phyloP scores from a whole-genome alignment of 2,888 invertebrate genomes.

The Eupithecia insigniata region DNA sequence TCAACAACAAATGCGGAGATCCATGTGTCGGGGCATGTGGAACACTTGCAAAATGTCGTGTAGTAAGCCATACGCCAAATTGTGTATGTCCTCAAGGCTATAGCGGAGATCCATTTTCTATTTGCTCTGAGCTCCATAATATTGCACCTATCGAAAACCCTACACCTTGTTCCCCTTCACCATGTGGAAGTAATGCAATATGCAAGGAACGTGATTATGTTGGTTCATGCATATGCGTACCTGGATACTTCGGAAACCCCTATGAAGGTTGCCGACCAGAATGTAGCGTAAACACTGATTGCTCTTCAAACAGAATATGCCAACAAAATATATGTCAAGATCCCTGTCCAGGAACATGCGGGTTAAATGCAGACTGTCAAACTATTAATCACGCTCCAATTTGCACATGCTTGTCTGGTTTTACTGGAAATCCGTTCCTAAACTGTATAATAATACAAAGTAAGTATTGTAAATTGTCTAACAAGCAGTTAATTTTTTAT shows the following conservation, averaged over 20 bases:
- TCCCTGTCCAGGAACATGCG: constrained; percentile 91
- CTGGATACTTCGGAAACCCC: constrained; percentile 86
- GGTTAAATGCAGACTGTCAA: constrained; percentile 88
- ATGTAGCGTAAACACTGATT: constrained; percentile 89
- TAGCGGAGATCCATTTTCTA: constrained; percentile 89
- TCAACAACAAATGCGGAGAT: constrained; percentile 89
- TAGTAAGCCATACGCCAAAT: constrained; percentile 88
- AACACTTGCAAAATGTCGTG: constrained; percentile 87
- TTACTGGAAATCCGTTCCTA: constrained; percentile 85
- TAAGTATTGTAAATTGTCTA: constrained; percentile 50
- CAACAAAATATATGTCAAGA: constrained; percentile 89
- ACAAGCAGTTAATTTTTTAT: not conserved
- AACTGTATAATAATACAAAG: constrained; percentile 65
- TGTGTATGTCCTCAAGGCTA: constrained; percentile 87
- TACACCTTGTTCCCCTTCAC: constrained; percentile 87
- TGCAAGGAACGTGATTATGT: constrained; percentile 88
- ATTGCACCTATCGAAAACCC: constrained; percentile 66
- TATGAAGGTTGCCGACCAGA: constrained; percentile 90
- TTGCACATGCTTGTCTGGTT: constrained; percentile 87
- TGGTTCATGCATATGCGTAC: constrained; percentile 88
- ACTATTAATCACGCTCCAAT: constrained; percentile 89
- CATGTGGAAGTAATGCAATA: constrained; percentile 89
- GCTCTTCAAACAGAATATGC: constrained; percentile 88
- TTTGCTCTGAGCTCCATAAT: constrained; percentile 79
- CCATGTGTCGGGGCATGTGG: constrained; percentile 90